Base-by-base conservation (phyloP, 37 sponge, comb jelly and placozoan genomes). In the Halisarca cf. caerulea region DNA sequence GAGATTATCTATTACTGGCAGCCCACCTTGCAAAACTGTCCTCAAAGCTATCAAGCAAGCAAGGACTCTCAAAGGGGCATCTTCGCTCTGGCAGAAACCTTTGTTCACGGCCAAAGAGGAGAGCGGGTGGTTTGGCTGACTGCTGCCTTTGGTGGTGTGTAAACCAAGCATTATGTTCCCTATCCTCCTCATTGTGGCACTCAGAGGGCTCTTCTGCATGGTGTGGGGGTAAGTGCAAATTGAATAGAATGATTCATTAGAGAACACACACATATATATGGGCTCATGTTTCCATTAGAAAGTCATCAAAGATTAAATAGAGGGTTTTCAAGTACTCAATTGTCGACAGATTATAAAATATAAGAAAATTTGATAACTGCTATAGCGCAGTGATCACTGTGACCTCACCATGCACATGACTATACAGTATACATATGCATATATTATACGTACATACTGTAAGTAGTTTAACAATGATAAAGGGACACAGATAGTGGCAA, bases 1-100 rank as follows among this genome's bases (percentile, higher is more conserved):
- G 7, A 5, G 41, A 38, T 2, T 15, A 40, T 4, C 11, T 40
- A 14, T 6, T 47, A 6, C 11, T 11, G 11, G 51, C 51, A 37
- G 8, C 44, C 6, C 2, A 74, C 77, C 77, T 74, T 74, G 77
- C 2, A 43, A 20, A 11, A 74, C 44, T 9, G 77, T 74, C 45
- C 25, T 74, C 77, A 74, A 40, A 24, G 77, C 43, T 44, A 74
- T 74, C 42, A 74, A 44, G 18, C n/a, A 17, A 21, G 77, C 77
- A 8, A 74, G 77, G 32, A 40, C 23, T 41, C 77, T 40, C n/a
- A 74, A 32, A 25, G 36, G 77, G 2, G n/a, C 36, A 25, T 74
- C 77, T 41, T 14, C 23, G 41, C 77, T 74, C n/a, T 74, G 42
- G 25, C 77, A 74, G 77, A 25, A 74, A 21, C 77, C 77, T 3